phyloP scores from a whole-genome alignment of 2,113 vertebrate species.

The Eulacestoma nigropectus region DNA sequence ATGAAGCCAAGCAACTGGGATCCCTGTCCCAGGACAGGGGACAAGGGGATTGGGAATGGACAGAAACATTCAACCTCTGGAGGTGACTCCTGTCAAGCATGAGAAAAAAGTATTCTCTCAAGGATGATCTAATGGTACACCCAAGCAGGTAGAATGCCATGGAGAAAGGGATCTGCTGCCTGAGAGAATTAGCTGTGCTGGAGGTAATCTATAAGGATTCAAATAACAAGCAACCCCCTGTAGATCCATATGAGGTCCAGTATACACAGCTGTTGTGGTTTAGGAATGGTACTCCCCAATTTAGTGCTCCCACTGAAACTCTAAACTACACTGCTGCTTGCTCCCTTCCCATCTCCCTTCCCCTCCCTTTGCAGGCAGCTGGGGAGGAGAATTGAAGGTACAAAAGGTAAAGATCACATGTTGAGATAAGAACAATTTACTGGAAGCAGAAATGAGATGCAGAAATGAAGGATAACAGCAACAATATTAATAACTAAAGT shows the following conservation, averaged over 20 bases:
- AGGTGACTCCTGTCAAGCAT: neutral
- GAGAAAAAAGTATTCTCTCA: neutral
- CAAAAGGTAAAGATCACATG: neutral
- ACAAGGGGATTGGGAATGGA: neutral
- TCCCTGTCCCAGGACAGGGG: neutral
- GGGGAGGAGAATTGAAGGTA: neutral
- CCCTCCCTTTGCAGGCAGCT: neutral
- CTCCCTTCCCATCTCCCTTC: neutral
- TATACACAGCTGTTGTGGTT: accelerated
- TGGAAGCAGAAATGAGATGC: neutral
- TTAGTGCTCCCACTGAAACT: neutral
- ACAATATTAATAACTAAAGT: neutral
- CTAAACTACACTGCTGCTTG: neutral
- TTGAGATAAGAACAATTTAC: neutral
- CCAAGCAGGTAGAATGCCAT: neutral
- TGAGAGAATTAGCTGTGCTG: neutral
- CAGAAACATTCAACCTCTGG: neutral
- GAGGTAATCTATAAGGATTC: neutral
- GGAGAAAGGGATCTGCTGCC: neutral
- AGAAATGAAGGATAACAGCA: neutral
- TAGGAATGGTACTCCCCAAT: neutral
- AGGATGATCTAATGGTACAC: neutral
- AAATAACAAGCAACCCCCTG: neutral
- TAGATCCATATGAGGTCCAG: neutral
- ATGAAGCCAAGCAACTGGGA: neutral